A percentile compares a stretch with the other conserved stretches of the same genome.
Conservation (phyloP, 2,797 vertebrate genomes). For the Balearica regulorum region DNA sequence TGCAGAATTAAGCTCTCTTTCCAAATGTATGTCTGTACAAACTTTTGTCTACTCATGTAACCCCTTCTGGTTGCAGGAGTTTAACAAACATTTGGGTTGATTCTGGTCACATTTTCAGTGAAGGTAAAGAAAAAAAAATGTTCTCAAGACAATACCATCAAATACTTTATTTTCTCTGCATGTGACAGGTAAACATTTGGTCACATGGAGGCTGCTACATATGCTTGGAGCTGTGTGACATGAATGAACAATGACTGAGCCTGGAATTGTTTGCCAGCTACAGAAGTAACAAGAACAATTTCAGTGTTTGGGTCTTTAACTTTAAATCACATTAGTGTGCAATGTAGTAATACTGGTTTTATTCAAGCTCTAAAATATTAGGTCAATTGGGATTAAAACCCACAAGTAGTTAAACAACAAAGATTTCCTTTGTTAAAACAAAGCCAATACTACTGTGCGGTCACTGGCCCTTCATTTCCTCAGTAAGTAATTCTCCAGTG, state of each 20-base stretch:
- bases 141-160: background rate
- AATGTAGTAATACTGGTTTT: background rate
- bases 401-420: constrained; percentile 32
- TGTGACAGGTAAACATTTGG: background rate
- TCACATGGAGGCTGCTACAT: background rate
- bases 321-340: background rate
- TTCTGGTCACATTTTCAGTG: background rate
- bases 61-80: background rate
- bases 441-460: constrained; percentile 31
- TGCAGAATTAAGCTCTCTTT: background rate
- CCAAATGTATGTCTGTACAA: background rate
- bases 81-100: background rate
- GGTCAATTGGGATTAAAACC: constrained; percentile 2
- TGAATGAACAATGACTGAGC: background rate
- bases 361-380: constrained; percentile 10
- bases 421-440: constrained; percentile 27
- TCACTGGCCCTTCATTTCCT: constrained; percentile 57
- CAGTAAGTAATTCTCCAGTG: constrained; percentile 32
- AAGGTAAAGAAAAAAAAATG: background rate
- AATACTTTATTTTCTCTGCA: background rate
- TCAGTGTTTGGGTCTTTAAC: background rate
- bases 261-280: background rate
- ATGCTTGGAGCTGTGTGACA: accelerated
- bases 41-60: background rate
- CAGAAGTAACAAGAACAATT: background rate